Conservation (phyloP, 1,140 invertebrate genomes). For the Neodiprion fabricii region DNA sequence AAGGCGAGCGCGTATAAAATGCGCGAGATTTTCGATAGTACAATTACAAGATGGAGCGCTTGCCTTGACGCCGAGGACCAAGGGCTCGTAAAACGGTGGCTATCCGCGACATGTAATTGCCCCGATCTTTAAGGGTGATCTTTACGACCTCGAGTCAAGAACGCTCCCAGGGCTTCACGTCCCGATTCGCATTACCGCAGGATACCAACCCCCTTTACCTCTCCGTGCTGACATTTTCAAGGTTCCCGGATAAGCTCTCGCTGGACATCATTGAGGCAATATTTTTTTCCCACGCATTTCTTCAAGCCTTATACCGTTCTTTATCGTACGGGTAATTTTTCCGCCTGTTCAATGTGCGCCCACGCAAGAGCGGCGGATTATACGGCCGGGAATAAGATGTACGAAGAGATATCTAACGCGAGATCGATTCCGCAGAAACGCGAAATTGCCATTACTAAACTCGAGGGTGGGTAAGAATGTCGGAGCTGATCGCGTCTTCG, state of each 20-base stretch:
- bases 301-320: too few species aligned
- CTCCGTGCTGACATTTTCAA: too few species aligned
- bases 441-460: background rate
- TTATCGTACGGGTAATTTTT: too few species aligned
- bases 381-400: too few species aligned
- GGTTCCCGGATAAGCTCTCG: too few species aligned
- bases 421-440: background rate
- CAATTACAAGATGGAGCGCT: background rate
- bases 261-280: too few species aligned
- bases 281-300: too few species aligned
- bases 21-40: background rate
- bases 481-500: background rate
- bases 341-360: too few species aligned
- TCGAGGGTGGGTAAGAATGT: background rate
- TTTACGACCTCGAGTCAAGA: background rate
- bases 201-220: too few species aligned
- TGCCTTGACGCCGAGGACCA: background rate
- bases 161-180: background rate
- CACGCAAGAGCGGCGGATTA: too few species aligned
- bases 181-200: too few species aligned
- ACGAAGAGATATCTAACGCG: background rate
- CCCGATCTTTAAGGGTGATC: background rate
- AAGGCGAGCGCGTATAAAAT: background rate
- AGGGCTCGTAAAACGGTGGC: background rate
- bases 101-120: background rate